Percentiles rank a stretch among this genome's conserved stretches.
These are phyloP conservation scores for Tholera decimalis DNA, from an alignment of 2,888 invertebrate species.

Conservation along the genomic window DNA sequence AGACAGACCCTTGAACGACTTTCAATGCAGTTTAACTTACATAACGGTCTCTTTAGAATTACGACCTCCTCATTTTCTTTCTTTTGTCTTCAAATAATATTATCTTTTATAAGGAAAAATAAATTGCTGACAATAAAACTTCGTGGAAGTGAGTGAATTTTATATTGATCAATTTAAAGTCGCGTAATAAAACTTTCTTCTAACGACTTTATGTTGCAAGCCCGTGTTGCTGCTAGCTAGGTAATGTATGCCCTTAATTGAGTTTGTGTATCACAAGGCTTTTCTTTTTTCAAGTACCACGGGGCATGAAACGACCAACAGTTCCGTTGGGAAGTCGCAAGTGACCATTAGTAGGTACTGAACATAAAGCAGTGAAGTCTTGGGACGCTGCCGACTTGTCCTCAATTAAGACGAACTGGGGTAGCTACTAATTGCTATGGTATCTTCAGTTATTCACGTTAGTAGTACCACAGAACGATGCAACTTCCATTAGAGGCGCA, in stretches of 20 bases:
- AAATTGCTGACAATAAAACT: constrained; percentile 66
- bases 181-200: constrained; percentile 70
- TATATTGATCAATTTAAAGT: constrained; percentile 73
- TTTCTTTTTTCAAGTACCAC: constrained; percentile 53
- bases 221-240: constrained; percentile 41
- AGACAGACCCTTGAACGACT: constrained; percentile 9
- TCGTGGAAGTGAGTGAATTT: constrained; percentile 67
- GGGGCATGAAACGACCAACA: constrained; percentile 55
- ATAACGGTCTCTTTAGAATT: constrained; percentile 20
- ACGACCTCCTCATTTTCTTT: constrained; percentile 40
- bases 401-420: constrained; percentile 70
- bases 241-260: constrained; percentile 65
- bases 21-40: constrained; percentile 42
- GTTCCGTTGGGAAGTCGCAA: constrained; percentile 60
- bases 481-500: constrained; percentile 66
- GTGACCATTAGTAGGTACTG: constrained; percentile 64
- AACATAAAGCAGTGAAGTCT: constrained; percentile 66
- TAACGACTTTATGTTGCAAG: constrained; percentile 66
- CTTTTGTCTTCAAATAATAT: constrained; percentile 52
- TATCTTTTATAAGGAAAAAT: constrained; percentile 59
- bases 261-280: constrained; percentile 49
- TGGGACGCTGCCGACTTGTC: constrained; percentile 65
- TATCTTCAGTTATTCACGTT: constrained; percentile 79
- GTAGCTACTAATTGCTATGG: constrained; percentile 75
- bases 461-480: constrained; percentile 43